Evolutionary conservation across 2,113 vertebrate species (phyloP).

Genomic region (Gadus macrocephalus): DNA sequence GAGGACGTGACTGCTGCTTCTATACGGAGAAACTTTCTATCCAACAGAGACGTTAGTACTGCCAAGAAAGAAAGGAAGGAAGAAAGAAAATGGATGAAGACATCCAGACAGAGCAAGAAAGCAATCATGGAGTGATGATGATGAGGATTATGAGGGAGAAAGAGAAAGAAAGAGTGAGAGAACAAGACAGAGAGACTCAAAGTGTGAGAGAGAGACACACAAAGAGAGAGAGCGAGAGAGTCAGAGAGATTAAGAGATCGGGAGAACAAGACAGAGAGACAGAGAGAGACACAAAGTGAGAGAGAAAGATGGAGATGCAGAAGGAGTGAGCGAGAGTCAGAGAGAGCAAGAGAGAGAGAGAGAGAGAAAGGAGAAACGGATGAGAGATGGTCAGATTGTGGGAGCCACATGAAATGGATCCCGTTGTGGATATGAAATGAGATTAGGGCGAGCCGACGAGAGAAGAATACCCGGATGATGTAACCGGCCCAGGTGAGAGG

Average conservation of each 20-base stretch:
- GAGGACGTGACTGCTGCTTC: not conserved
- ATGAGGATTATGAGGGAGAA: too few relatives aligned
- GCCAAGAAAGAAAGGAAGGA: too few relatives aligned
- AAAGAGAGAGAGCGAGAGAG: not conserved
- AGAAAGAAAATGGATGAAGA: too few relatives aligned
- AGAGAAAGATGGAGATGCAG: too few relatives aligned
- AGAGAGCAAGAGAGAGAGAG: not conserved
- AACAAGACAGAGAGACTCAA: too few relatives aligned
- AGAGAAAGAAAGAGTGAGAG: not conserved
- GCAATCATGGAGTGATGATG: too few relatives aligned
- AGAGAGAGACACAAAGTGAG: too few relatives aligned
- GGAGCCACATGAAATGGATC: constrained; percentile 30
- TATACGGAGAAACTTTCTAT: not conserved
- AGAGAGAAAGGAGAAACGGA: not conserved
- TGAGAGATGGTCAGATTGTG: not conserved
- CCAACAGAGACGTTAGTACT: too few relatives aligned
- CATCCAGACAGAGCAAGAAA: too few relatives aligned
- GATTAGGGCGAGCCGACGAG: constrained; percentile 13
- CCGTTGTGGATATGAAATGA: constrained; percentile 39
- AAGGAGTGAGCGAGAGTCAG: not conserved
- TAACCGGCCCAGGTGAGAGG: constrained; percentile 15
- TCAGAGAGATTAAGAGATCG: not conserved
- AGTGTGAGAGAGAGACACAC: not conserved
- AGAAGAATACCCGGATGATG: constrained; percentile 14
- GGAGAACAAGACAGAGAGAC: not conserved